phyloP scores from a whole-genome alignment of 2,888 invertebrate genomes.

The Andrena marginata region DNA sequence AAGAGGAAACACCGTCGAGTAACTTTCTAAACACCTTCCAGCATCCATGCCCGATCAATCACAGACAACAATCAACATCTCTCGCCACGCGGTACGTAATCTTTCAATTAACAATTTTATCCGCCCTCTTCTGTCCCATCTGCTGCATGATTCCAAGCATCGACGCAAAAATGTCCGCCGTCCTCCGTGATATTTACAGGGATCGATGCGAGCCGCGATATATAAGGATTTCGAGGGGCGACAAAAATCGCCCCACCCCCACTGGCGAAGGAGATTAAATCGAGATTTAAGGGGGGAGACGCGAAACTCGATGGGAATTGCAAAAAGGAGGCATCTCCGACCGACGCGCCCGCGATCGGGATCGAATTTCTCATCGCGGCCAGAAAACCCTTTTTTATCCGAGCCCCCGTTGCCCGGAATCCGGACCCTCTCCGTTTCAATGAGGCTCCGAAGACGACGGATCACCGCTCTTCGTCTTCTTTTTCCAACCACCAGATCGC shows the following conservation, averaged over 20 bases:
- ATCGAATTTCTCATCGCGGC: conserved; percentile 66
- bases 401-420: conserved; percentile 39
- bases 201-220: conserved; percentile 24
- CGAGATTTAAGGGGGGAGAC: conserved; percentile 42
- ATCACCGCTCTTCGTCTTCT: conserved; percentile 1
- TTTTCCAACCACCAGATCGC: conserved; percentile 26
- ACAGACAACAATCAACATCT: too few species aligned
- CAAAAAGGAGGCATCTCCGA: conserved; percentile 43
- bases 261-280: conserved; percentile 44
- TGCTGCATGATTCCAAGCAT: not conserved
- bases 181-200: conserved; percentile 5
- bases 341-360: conserved; percentile 40
- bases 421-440: conserved; percentile 32
- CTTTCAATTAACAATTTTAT: too few species aligned
- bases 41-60: too few species aligned
- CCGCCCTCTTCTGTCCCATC: not conserved
- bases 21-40: too few species aligned
- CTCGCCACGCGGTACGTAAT: too few species aligned
- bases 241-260: conserved; percentile 38
- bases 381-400: conserved; percentile 42
- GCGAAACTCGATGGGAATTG: conserved; percentile 69
- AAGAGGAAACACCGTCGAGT: too few species aligned
- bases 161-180: not conserved
- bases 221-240: conserved; percentile 31
- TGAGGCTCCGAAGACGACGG: not conserved